phyloP scores from a whole-genome alignment of 2,797 vertebrate species.

The Megaceryle alcyon region DNA sequence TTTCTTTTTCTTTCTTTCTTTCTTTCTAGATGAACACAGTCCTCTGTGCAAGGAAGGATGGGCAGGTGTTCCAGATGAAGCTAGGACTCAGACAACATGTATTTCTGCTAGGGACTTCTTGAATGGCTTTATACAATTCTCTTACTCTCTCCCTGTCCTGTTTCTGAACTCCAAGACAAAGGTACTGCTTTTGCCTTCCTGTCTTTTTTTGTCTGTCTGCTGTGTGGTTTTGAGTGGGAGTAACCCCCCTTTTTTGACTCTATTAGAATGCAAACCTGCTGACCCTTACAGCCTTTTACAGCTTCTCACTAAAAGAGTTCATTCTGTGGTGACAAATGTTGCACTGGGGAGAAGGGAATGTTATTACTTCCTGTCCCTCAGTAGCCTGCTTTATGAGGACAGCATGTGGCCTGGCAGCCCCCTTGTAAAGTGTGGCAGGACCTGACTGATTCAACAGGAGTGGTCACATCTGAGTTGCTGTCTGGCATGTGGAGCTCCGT shows the following conservation, averaged over 20 bases:
- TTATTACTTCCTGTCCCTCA: background rate
- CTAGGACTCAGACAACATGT: background rate
- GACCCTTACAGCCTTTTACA: background rate
- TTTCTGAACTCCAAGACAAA: background rate
- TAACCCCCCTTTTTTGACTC: background rate
- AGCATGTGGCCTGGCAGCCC: background rate
- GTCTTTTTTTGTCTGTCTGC: background rate
- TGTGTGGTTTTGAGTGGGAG: background rate
- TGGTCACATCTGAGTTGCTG: background rate
- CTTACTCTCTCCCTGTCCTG: rapidly evolving
- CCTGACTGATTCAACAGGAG: background rate
- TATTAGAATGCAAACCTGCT: background rate
- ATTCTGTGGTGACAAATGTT: background rate
- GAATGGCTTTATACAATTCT: background rate
- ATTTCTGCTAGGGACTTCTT: background rate
- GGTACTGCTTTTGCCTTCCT: background rate
- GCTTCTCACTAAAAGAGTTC: background rate
- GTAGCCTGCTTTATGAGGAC: background rate
- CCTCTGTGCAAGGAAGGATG: background rate
- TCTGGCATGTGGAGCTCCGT: background rate
- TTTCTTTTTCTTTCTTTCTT: no score
- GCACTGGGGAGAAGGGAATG: background rate
- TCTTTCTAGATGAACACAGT: background rate
- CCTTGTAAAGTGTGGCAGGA: background rate
- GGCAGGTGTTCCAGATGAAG: background rate